Evolutionary conservation across 2,888 invertebrate genomes (phyloP).

Genomic region (Doris montereyensis): DNA sequence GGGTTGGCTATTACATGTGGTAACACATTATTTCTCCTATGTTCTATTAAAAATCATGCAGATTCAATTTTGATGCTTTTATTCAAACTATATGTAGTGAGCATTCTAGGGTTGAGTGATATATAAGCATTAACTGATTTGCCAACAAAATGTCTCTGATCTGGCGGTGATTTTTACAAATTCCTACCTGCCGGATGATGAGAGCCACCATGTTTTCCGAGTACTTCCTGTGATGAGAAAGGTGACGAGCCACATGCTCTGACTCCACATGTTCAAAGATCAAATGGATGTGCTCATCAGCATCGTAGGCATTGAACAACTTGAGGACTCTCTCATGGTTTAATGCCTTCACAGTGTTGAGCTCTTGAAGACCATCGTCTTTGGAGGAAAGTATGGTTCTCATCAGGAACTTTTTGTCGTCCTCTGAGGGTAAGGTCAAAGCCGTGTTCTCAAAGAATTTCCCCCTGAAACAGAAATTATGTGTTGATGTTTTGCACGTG

Average conservation of each 20-base stretch:
- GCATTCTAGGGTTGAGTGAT: too few relatives aligned
- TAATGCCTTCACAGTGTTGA: slow-evolving; percentile 82
- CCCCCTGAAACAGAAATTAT: too few relatives aligned
- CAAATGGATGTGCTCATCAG: slow-evolving; percentile 66
- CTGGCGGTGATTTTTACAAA: too few relatives aligned
- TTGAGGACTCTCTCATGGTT: slow-evolving; percentile 89
- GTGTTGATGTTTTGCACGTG: too few relatives aligned
- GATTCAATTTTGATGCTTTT: too few relatives aligned
- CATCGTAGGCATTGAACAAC: slow-evolving; percentile 74
- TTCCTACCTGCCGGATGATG: slow-evolving; percentile 81
- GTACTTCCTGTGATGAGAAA: slow-evolving; percentile 91
- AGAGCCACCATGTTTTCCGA: slow-evolving; percentile 92
- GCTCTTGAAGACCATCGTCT: slow-evolving; percentile 81
- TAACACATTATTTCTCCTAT: too few relatives aligned
- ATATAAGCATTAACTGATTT: too few relatives aligned
- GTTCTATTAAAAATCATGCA: too few relatives aligned
- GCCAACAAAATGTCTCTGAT: too few relatives aligned
- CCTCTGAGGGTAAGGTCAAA: slow-evolving; percentile 29
- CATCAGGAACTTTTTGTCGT: slow-evolving; percentile 31
- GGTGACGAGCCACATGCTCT: slow-evolving; percentile 90
- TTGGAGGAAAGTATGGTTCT: slow-evolving; percentile 64
- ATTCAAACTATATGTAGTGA: too few relatives aligned
- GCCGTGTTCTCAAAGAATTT: slow-evolving; percentile 76
- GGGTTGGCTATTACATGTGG: too few relatives aligned
- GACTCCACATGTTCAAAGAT: slow-evolving; percentile 80